Evolutionary conservation across 2,113 vertebrate species (phyloP).

Genomic region (Narcine bancroftii): DNA sequence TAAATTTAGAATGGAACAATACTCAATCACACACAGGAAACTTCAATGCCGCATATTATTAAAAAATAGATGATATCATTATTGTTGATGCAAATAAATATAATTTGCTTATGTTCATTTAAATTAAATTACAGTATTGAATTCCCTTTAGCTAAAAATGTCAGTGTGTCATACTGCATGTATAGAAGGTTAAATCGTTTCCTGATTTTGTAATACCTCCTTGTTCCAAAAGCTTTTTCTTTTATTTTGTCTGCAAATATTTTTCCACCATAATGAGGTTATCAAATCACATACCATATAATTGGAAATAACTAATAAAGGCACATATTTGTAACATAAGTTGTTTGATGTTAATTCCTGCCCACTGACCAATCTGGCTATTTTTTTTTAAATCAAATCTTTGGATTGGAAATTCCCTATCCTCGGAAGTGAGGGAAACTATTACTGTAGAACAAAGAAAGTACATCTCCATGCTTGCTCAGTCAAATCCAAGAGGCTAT

Average conservation of each 20-base stretch:
- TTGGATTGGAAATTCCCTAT: background rate
- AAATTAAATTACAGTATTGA: constrained; percentile 12
- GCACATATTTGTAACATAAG: background rate
- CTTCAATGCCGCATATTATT: background rate
- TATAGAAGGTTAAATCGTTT: background rate
- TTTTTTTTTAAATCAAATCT: background rate
- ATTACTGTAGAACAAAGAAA: background rate
- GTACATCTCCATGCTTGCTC: background rate
- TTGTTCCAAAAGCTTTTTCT: background rate
- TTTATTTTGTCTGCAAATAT: background rate
- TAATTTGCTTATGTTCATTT: background rate
- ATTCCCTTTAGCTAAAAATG: background rate
- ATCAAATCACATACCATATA: background rate
- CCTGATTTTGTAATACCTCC: background rate
- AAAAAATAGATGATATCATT: constrained; percentile 15
- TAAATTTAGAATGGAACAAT: background rate
- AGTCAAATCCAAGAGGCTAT: background rate
- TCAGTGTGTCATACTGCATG: background rate
- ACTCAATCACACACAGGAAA: background rate
- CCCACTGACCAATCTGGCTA: background rate
- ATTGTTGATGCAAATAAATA: constrained; percentile 10
- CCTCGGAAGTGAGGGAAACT: background rate
- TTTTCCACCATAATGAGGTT: background rate
- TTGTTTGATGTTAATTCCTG: background rate
- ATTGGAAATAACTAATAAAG: background rate